A percentile compares a stretch with the other conserved stretches of the same genome.
Evolutionary conservation across 2,113 vertebrate species (phyloP).

Genomic region (Hydrolagus affinis): DNA sequence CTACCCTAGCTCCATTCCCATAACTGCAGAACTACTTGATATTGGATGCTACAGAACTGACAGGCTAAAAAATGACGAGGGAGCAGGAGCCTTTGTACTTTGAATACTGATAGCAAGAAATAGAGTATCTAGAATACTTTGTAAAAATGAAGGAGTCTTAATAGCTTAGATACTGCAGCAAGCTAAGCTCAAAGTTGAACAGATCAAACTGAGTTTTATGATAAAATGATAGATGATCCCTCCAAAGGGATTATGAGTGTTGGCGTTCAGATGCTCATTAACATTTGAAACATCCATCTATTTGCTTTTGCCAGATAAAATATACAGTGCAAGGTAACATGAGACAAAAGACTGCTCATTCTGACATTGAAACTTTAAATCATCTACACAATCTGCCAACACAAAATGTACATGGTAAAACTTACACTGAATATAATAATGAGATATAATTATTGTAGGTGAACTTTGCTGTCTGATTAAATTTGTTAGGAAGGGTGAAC

Average conservation of each 20-base stretch:
- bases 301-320: slow-evolving; percentile 1
- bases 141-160: background rate
- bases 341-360: background rate
- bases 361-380: background rate
- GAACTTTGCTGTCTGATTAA: background rate
- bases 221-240: background rate
- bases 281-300: background rate
- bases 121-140: background rate
- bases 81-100: background rate
- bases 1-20: no score
- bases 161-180: background rate
- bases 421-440: background rate
- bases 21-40: background rate
- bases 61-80: background rate
- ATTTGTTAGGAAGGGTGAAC: background rate
- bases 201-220: background rate
- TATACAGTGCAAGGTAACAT: background rate
- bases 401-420: background rate
- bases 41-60: background rate
- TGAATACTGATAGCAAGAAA: background rate
- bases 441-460: background rate
- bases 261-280: slow-evolving; percentile 10
- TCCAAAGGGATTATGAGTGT: background rate
- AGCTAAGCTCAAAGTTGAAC: background rate
- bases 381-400: background rate